Conservation (phyloP, 1,140 invertebrate species). For the Philotrypesis tridentata region DNA sequence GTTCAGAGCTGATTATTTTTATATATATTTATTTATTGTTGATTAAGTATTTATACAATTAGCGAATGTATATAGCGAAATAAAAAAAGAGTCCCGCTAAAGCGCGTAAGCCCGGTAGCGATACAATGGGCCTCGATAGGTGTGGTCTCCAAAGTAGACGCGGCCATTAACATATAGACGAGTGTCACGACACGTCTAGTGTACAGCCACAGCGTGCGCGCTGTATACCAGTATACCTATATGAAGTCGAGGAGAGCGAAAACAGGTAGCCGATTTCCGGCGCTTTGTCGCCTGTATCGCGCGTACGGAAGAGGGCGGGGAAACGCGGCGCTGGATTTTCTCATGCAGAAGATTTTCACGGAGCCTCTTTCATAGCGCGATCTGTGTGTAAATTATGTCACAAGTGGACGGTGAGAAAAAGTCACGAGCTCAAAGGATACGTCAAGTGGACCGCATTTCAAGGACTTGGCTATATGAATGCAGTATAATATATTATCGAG, state of each 20-base stretch:
- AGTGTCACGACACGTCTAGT: not conserved
- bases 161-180: constrained; percentile 51
- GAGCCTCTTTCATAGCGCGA: no score
- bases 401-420: not conserved
- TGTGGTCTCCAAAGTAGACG: constrained; percentile 47
- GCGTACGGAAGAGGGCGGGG: constrained; percentile 61
- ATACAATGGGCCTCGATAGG: constrained; percentile 37
- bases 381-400: no score
- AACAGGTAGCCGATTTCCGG: constrained; percentile 64
- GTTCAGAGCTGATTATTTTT: no score
- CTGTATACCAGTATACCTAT: not conserved
- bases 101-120: constrained; percentile 28
- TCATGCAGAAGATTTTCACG: constrained; percentile 45
- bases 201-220: not conserved
- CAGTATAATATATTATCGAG: not conserved
- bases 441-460: not conserved
- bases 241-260: constrained; percentile 49
- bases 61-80: no score
- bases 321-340: constrained; percentile 52
- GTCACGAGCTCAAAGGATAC: not conserved
- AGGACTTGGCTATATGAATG: not conserved
- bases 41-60: no score
- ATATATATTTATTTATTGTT: no score
- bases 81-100: not conserved
- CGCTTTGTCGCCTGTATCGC: constrained; percentile 57